Evolutionary conservation across 2,797 vertebrate genomes (phyloP), one percentile per base, ranked within the genome.

Genomic region (Sebastes vulpes): DNA sequence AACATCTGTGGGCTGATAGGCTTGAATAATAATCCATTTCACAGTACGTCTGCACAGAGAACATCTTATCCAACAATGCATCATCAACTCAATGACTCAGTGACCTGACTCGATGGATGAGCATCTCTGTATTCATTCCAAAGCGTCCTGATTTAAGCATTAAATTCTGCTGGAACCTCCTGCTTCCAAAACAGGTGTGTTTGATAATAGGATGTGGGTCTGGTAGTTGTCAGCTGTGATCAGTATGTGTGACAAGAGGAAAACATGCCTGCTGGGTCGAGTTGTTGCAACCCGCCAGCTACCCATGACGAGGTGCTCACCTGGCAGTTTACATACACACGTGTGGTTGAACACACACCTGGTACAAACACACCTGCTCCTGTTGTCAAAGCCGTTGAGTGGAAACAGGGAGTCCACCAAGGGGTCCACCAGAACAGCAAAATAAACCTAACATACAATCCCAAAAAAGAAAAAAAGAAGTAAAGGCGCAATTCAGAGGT

Each of bases 231-330:
- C 78, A 77, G 16, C 59, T 63, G 31, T 54, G 64, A 77, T 85
- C 48, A 80, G 64, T 4, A 31, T 77, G 60, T 74, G 29, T 82
- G 82, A 86, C 74, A 72, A 72, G 73, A 75, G 46, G 54, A 65
- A 65, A 54, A 32, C 48, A 10, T 2, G 20, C 66, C 74, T 75
- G 52, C 73, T 68, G 72, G 60, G 66, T 69, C 28, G 42, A 35
- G 75, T 80, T 81, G 65, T 28, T 73, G 54, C 35, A 29, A 16
- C 52, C 54, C 56, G 2, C 3, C 5, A 11, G 10, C 21, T 23
- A 26, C 25, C 10, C 53, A 29, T 35, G 53, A 71, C 52, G 25
- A 29, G 8, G 54, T 7, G 48, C 28, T 76, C 59, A 83, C 46
- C 56, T 79, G 58, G 56, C 65, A 74, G 56, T 58, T 52, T 42